Conservation (phyloP, 2,113 vertebrate genomes). For the Pleuronectes platessa region DNA sequence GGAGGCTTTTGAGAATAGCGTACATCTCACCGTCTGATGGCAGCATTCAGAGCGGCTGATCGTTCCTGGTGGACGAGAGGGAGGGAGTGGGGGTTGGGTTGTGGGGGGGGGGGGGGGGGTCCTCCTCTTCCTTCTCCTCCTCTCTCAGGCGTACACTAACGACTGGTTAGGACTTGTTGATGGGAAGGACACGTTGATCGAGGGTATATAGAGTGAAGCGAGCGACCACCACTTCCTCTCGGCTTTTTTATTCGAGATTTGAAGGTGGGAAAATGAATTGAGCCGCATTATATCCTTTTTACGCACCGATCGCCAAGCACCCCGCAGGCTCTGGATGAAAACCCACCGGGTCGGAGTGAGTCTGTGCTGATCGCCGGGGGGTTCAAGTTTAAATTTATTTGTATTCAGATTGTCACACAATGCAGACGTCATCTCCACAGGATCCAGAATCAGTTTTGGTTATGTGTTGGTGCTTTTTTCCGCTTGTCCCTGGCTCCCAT, state of each 20-base stretch:
- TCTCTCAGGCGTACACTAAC: conserved; percentile 47
- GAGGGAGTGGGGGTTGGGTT: conserved; percentile 37
- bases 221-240: conserved; percentile 32
- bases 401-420: conserved; percentile 70
- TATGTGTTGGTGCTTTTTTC: conserved; percentile 6
- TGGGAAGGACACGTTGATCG: conserved; percentile 66
- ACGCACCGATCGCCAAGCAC: conserved; percentile 35
- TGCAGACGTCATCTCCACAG: conserved; percentile 71
- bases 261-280: conserved; percentile 45
- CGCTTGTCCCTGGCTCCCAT: not conserved
- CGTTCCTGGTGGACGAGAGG: conserved; percentile 45
- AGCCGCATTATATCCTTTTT: not conserved
- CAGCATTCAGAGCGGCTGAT: conserved; percentile 34
- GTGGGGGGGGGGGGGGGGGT: conserved; percentile 25
- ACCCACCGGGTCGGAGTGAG: conserved; percentile 8
- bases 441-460: conserved; percentile 58
- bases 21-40: conserved; percentile 14
- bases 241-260: not conserved
- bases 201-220: conserved; percentile 36
- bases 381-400: conserved; percentile 69
- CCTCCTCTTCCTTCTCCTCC: not conserved
- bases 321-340: not conserved
- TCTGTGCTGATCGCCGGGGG: conserved; percentile 12
- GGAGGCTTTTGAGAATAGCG: conserved; percentile 17
- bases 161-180: conserved; percentile 81